Evolutionary conservation across 2,797 vertebrate species (phyloP).

Genomic region (Peromyscus nudipes): DNA sequence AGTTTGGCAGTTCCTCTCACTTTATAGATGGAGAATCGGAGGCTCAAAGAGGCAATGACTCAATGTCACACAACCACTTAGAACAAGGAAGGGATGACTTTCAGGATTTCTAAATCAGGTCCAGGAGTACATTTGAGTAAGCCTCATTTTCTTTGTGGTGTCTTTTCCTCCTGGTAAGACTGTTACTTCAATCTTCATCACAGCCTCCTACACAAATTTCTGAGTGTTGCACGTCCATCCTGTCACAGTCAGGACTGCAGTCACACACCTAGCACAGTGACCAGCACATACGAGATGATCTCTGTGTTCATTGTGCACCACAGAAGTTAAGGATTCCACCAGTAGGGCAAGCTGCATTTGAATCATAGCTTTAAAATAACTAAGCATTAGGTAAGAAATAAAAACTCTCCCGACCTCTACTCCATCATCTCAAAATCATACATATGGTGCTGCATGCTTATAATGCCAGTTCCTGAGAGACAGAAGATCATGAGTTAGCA

Average conservation of each 20-base stretch:
- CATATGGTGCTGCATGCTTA: background rate
- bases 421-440: background rate
- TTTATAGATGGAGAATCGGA: background rate
- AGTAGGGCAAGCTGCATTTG: background rate
- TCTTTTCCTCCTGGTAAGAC: background rate
- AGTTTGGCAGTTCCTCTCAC: background rate
- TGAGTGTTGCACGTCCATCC: background rate
- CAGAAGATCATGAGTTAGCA: background rate
- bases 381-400: background rate
- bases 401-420: background rate
- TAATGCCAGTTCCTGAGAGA: background rate
- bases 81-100: background rate
- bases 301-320: background rate
- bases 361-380: background rate
- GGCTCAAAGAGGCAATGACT: background rate
- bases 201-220: background rate
- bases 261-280: background rate
- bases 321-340: background rate
- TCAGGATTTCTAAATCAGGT: background rate
- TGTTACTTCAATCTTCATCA: background rate
- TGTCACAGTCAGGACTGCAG: background rate
- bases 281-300: no score
- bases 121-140: no score
- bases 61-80: background rate
- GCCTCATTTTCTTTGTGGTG: background rate